These are phyloP conservation scores for Axea sp. DNA, from an alignment of 2,888 invertebrate genomes.

Conservation along the genomic window DNA sequence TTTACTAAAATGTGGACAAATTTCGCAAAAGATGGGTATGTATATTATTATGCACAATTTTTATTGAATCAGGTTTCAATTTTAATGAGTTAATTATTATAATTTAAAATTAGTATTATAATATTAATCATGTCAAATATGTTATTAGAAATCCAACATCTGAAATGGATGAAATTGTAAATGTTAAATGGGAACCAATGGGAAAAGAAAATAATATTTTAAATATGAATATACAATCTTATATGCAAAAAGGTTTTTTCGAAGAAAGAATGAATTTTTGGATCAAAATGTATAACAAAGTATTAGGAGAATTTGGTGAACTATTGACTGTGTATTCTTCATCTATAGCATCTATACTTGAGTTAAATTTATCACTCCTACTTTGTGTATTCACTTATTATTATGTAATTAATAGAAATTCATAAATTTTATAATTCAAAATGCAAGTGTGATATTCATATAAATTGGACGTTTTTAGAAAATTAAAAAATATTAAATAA, in stretches of 20 bases:
- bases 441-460: too few relatives aligned
- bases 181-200: constrained; percentile 77
- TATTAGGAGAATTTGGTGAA: constrained; percentile 65
- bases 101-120: too few relatives aligned
- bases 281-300: constrained; percentile 77
- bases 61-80: too few relatives aligned
- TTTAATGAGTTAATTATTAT: too few relatives aligned
- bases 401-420: neutral
- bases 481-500: too few relatives aligned
- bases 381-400: neutral
- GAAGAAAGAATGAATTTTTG: constrained; percentile 78
- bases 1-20: constrained; percentile 80
- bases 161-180: constrained; percentile 70
- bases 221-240: constrained; percentile 73
- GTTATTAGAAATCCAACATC: constrained; percentile 78
- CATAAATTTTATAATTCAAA: neutral
- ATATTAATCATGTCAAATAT: too few relatives aligned
- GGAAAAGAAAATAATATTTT: constrained; percentile 71
- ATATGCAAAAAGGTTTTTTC: constrained; percentile 74
- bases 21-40: constrained; percentile 80
- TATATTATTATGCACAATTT: too few relatives aligned
- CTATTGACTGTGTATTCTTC: constrained; percentile 28
- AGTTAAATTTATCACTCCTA: neutral
- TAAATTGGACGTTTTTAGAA: too few relatives aligned
- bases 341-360: neutral